A percentile compares a stretch with the other conserved stretches of the same genome.
These are phyloP conservation scores for Alectura lathami DNA, from an alignment of 2,113 vertebrate genomes.

Conservation along the genomic window DNA sequence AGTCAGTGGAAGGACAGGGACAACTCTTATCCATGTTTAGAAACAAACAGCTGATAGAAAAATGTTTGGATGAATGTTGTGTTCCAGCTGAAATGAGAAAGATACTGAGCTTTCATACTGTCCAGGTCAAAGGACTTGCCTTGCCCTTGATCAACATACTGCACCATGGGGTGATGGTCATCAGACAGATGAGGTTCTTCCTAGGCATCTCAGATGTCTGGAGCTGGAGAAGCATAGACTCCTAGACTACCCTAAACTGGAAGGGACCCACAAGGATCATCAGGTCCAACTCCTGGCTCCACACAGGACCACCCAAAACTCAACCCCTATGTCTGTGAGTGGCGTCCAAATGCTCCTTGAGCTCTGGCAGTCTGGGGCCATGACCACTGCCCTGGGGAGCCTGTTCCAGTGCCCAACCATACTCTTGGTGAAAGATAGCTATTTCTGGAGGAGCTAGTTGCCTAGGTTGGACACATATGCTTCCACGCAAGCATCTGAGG, in stretches of 20 bases:
- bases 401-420: no score
- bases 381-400: no score
- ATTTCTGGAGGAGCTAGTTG: not conserved
- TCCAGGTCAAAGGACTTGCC: not conserved
- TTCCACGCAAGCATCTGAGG: not conserved
- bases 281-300: not conserved
- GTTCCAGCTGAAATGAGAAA: not conserved
- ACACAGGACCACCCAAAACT: no score
- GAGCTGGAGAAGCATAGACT: not conserved
- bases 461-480: not conserved
- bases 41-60: not conserved
- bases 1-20: not conserved
- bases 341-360: no score
- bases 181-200: not conserved
- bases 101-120: not conserved
- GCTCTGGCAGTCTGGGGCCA: no score
- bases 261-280: not conserved
- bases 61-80: not conserved
- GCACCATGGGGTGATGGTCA: not conserved
- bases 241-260: not conserved
- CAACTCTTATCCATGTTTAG: not conserved
- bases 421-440: no score
- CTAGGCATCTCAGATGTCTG: not conserved
- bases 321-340: no score
- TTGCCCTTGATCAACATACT: not conserved